Evolutionary conservation across 2,888 invertebrate genomes (phyloP).

Genomic region (Sericinus montela): DNA sequence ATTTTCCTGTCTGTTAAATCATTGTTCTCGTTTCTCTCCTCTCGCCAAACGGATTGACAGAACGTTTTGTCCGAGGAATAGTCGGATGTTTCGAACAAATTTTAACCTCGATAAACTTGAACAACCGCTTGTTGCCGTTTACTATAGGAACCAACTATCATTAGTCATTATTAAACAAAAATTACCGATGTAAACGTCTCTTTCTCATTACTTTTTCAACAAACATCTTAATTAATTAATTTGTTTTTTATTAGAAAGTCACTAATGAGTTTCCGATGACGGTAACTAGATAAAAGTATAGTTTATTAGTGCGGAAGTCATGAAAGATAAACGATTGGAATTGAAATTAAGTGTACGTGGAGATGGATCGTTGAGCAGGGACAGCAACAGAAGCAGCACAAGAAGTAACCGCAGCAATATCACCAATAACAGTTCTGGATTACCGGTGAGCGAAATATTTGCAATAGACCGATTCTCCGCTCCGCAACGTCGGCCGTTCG

Average conservation of each 20-base stretch:
- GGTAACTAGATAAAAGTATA: background rate
- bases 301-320: constrained; percentile 27
- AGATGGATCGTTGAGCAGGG: constrained; percentile 64
- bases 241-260: too few species aligned
- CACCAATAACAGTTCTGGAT: constrained; percentile 48
- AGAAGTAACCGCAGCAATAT: constrained; percentile 62
- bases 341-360: constrained; percentile 70
- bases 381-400: constrained; percentile 58
- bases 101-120: constrained; percentile 63
- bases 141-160: constrained; percentile 35
- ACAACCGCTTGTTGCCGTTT: constrained; percentile 57
- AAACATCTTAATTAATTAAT: too few species aligned
- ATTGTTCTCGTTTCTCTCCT: constrained; percentile 43
- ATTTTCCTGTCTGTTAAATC: constrained; percentile 27
- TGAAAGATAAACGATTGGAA: constrained; percentile 73
- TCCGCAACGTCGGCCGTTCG: constrained; percentile 62
- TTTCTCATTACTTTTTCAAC: constrained; percentile 41
- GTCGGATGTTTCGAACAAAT: constrained; percentile 51
- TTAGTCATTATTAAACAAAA: constrained; percentile 56
- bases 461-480: constrained; percentile 61
- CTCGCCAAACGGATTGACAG: constrained; percentile 30
- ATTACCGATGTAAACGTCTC: constrained; percentile 50
- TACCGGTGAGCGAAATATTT: constrained; percentile 67
- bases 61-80: constrained; percentile 57
- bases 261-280: constrained; percentile 22